Percentiles rank a stretch among this genome's conserved stretches.
Evolutionary conservation across 2,113 vertebrate species (phyloP).

Genomic region (Telmatochromis sp.): DNA sequence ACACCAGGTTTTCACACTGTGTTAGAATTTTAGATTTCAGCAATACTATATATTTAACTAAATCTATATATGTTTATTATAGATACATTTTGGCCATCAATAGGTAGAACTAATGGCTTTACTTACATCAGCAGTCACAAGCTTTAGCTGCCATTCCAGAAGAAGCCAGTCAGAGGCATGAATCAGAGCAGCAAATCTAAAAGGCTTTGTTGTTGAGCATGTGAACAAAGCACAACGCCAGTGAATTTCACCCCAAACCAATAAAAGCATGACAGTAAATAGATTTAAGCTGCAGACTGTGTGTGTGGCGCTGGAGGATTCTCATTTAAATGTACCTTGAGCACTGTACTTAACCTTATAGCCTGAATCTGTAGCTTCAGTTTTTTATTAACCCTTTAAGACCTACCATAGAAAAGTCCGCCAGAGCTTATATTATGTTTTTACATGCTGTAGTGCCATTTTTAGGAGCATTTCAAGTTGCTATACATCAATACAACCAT

Average conservation of each 20-base stretch:
- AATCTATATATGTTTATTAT: not conserved
- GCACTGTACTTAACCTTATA: not conserved
- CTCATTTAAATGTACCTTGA: not conserved
- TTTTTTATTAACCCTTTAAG: not conserved
- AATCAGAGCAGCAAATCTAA: not conserved
- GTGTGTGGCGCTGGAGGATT: not conserved
- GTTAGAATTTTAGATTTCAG: not conserved
- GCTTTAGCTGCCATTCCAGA: not conserved
- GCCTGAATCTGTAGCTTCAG: not conserved
- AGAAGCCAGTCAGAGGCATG: not conserved
- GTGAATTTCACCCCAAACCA: not conserved
- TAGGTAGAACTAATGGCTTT: not conserved
- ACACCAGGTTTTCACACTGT: not conserved
- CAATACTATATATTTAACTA: not conserved
- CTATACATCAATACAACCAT: no score
- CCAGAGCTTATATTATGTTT: no score
- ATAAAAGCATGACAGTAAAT: not conserved
- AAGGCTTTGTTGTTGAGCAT: not conserved
- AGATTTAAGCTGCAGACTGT: not conserved
- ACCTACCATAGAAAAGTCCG: rapidly evolving
- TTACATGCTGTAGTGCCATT: rapidly evolving
- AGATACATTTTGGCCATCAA: not conserved
- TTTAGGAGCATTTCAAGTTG: no score
- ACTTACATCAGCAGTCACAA: not conserved
- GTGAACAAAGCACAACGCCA: not conserved